Evolutionary conservation across 2,888 invertebrate genomes (phyloP), one percentile per base, ranked within the genome.

Genomic region (Sarcophaga carnaria): DNA sequence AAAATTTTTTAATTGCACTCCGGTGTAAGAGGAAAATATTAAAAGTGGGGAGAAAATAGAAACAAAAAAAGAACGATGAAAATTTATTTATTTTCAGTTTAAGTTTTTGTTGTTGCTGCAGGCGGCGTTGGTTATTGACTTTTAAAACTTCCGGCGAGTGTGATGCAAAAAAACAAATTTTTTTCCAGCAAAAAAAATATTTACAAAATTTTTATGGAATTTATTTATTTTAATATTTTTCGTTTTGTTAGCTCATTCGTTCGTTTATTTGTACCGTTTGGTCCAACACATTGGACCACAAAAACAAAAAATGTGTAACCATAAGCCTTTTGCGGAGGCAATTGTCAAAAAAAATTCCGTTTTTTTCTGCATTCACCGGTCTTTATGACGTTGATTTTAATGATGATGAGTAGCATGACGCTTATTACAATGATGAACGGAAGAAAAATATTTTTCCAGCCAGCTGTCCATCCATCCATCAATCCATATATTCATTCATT

Each of bases 61-160:
- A 63, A 8, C 8, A 37, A 37, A 70, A 70, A 20, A 62, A 25
- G 22, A 62, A 59, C 25, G 47, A 62, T 2, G 12, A 20, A 63
- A 49, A 25, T 54, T 54, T 70, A 70, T 72, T 59, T 25, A 72
- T 80, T 63, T 63, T 45, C 20, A n/a, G 60, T 75, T 27, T 14
- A 54, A 54, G 11, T 62, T 27, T 70, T 25, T 45, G 20, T 25
- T 77, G 4, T 54, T 54, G 54, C 54, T 54, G 17, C 17, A 12
- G 54, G 54, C 54, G 54, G 54, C 54, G 69, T 77, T 80, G 74
- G 80, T 86, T 83, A 74, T 69, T 77, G 69, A 70, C 69, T 80
- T 74, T 86, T 86, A 77, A 83, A 83, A 78, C 80, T 83, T 86
- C 83, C 86, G 80, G 69, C 62, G 70, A 80, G 80, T 83, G 77